Conservation (phyloP, 2,113 vertebrate species). For the Callithrix jacchus region DNA sequence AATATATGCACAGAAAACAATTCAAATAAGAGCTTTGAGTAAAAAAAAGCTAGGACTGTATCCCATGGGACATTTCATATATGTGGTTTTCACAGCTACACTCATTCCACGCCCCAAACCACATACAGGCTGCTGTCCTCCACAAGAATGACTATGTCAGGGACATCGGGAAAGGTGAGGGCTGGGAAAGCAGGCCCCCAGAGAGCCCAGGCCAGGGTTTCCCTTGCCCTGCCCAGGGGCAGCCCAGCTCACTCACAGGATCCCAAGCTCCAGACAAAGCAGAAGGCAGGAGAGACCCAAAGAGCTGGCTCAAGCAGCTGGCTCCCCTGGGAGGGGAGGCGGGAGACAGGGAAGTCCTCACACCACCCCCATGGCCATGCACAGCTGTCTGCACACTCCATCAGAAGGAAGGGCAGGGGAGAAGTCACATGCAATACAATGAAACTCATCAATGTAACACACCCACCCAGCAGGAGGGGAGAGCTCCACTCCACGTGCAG, state of each 20-base stretch:
- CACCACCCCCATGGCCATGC: not conserved
- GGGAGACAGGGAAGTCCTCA: not conserved
- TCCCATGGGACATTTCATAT: not conserved
- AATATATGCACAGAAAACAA: conserved; percentile 56
- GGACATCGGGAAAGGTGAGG: not conserved
- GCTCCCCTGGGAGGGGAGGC: fast-evolving
- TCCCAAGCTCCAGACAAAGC: conserved; percentile 79
- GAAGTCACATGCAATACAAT: too few relatives aligned
- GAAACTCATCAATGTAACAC: too few relatives aligned
- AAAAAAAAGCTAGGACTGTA: conserved; percentile 18
- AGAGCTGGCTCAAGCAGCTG: conserved; percentile 78
- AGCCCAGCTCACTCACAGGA: conserved; percentile 78
- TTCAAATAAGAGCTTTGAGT: conserved; percentile 44
- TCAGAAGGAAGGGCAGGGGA: too few relatives aligned
- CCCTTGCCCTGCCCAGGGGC: too few relatives aligned
- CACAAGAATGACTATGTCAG: fast-evolving
- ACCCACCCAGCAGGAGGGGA: too few relatives aligned
- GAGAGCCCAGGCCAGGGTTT: conserved; percentile 39
- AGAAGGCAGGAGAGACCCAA: conserved; percentile 10
- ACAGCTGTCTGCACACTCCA: too few relatives aligned
- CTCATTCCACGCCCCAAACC: not conserved
- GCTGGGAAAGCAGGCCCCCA: not conserved
- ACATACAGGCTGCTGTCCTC: not conserved
- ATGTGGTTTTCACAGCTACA: conserved; percentile 39
- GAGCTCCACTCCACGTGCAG: too few relatives aligned